Conservation (phyloP, 2,797 vertebrate genomes). For the Sebastes reedi region DNA sequence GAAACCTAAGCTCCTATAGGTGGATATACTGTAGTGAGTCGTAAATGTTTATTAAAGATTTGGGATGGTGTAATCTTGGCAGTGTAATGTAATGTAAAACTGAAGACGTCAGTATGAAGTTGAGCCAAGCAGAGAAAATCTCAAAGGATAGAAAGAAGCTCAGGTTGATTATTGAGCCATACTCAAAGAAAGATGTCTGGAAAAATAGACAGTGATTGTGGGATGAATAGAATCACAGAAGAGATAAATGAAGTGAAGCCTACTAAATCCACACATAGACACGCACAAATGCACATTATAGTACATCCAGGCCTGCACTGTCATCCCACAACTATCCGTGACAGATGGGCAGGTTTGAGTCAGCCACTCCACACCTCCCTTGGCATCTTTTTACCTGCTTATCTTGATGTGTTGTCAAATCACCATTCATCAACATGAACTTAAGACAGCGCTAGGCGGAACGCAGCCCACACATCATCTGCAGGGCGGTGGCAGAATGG, state of each 20-base stretch:
- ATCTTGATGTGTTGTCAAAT: slow-evolving; percentile 68
- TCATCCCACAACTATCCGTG: slow-evolving; percentile 42
- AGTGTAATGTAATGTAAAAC: slow-evolving; percentile 36
- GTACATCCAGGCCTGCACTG: neutral
- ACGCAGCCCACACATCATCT: slow-evolving; percentile 62
- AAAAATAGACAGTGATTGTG: slow-evolving; percentile 25
- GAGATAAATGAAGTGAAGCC: slow-evolving; percentile 28
- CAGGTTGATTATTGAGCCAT: slow-evolving; percentile 44
- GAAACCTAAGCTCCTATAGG: slow-evolving; percentile 30
- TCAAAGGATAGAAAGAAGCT: slow-evolving; percentile 15
- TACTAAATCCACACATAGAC: neutral
- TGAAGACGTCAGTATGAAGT: slow-evolving; percentile 4
- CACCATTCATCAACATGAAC: slow-evolving; percentile 63
- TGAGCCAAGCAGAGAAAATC: slow-evolving; percentile 37
- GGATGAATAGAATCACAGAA: slow-evolving; percentile 15
- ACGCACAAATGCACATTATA: neutral
- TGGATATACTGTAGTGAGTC: neutral
- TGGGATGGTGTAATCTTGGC: slow-evolving; percentile 35
- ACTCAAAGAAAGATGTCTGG: slow-evolving; percentile 31
- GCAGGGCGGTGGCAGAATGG: slow-evolving; percentile 30
- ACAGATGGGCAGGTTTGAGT: slow-evolving; percentile 27
- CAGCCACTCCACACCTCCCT: slow-evolving; percentile 34
- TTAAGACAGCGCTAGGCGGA: slow-evolving; percentile 36
- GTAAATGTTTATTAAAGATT: slow-evolving; percentile 64
- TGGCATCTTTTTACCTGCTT: slow-evolving; percentile 60